Evolutionary conservation across 2,113 vertebrate species (phyloP), one percentile per base, ranked within the genome.

Genomic region (Rhegmatorhina hoffmannsi): DNA sequence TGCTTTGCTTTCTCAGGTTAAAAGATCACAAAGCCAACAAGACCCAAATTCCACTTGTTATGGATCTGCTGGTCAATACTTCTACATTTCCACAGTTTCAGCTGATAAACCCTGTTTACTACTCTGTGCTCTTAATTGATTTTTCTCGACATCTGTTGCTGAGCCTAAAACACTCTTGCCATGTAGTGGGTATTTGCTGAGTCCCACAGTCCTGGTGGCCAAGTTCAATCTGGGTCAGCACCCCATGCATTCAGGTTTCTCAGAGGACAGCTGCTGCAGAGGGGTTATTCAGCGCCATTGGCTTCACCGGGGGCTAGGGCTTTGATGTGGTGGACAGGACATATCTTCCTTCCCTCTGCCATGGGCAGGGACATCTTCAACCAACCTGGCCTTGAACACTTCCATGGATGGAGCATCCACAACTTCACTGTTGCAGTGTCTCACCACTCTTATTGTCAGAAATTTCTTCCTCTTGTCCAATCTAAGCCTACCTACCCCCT

Each of bases 61-160:
- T 5, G 34, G 64, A 72, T 74, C 52, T 84, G 11, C 56, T 75
- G 25, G 66, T 95, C 87, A 34, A 70, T 94, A 92, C 53, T 70
- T 84, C 77, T 25, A 34, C 13, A 50, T 91, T 94, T 87, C 47
- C 69, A 63, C 15, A 15, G 38, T 84, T 91, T 50, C 52, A 63
- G n/a, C 29, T 94, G 34, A 89, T 78, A 89, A 89, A 70, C 25
- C 25, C 56, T 74, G 13, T 43, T 92, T 56, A 58, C 16, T 87
- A 4, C n/a, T 77, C 43, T 75, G 56, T 87, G 66, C 43, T 89
- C 46, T 68, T 84, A 60, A 91, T 44, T 75, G 90, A 87, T 96
- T 91, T 91, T 87, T 94, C 62, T 92, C 13, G 1, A 10, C 20
- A 47, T 63, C 62, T 7, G 10, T 84, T 52, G n/a, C 72, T 67